These are phyloP conservation scores for Etia nguti DNA, from an alignment of 2,113 vertebrate species.

Conservation along the genomic window DNA sequence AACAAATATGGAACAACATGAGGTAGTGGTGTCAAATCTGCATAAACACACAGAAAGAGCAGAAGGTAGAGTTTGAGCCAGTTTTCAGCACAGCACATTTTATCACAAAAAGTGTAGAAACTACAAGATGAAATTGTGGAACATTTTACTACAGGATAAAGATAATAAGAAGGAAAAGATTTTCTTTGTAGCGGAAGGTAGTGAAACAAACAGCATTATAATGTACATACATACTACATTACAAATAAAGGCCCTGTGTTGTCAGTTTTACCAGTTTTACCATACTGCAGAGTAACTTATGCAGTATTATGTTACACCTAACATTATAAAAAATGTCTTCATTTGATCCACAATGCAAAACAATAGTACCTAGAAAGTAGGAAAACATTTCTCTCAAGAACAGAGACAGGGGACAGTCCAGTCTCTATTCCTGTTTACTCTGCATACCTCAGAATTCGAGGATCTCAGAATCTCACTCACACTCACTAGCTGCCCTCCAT, in stretches of 20 bases:
- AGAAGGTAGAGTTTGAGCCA: background rate
- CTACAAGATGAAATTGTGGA: background rate
- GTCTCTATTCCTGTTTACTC: background rate
- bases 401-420: background rate
- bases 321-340: background rate
- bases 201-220: background rate
- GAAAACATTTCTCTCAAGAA: background rate
- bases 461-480: background rate
- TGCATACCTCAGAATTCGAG: background rate
- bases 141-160: background rate
- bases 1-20: background rate
- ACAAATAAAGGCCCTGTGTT: background rate
- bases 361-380: background rate
- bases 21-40: background rate
- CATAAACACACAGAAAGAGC: background rate
- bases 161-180: background rate
- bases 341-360: background rate
- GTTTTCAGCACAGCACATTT: background rate
- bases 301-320: background rate
- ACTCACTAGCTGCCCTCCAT: background rate
- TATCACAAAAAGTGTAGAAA: background rate
- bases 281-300: background rate
- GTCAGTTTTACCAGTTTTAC: background rate
- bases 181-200: background rate
- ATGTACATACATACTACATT: background rate